Conservation (phyloP, 2,888 invertebrate species). For the Halictus quadricinctus region DNA sequence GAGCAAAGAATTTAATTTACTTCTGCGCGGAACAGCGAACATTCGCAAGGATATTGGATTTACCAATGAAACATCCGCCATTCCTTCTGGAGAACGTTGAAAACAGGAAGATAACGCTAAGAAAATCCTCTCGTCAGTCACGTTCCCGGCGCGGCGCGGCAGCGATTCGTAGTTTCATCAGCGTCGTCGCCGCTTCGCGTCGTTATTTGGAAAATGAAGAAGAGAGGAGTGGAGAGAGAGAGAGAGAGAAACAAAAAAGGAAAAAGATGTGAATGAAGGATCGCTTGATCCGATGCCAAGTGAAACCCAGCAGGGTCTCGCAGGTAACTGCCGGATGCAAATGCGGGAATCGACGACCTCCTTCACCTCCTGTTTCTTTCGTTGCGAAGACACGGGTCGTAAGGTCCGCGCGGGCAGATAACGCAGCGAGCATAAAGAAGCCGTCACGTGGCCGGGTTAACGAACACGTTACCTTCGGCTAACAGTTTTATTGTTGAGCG, state of each 20-base stretch:
- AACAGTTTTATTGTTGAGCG: conserved; percentile 20
- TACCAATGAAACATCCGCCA: not conserved
- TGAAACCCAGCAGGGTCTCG: not conserved
- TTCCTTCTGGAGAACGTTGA: not conserved
- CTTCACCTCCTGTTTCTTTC: conserved; percentile 1
- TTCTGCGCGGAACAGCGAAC: not conserved
- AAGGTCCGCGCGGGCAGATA: conserved; percentile 21
- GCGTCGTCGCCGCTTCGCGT: not conserved
- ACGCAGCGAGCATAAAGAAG: conserved; percentile 22
- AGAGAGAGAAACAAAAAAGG: not conserved
- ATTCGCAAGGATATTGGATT: not conserved
- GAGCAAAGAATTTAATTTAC: not conserved
- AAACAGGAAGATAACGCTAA: not conserved
- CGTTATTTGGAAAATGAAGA: not conserved
- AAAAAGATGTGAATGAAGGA: not conserved
- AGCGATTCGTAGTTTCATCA: conserved; percentile 2
- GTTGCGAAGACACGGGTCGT: not conserved
- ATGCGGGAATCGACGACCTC: conserved; percentile 28
- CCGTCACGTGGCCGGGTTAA: conserved; percentile 30
- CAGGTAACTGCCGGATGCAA: not conserved
- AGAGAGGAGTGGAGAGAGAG: not conserved
- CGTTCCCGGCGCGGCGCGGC: not conserved
- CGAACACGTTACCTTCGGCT: conserved; percentile 32
- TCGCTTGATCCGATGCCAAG: not conserved
- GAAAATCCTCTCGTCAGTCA: not conserved